These are phyloP conservation scores for Felis chaus DNA, from an alignment of 2,113 vertebrate genomes.

Conservation along the genomic window DNA sequence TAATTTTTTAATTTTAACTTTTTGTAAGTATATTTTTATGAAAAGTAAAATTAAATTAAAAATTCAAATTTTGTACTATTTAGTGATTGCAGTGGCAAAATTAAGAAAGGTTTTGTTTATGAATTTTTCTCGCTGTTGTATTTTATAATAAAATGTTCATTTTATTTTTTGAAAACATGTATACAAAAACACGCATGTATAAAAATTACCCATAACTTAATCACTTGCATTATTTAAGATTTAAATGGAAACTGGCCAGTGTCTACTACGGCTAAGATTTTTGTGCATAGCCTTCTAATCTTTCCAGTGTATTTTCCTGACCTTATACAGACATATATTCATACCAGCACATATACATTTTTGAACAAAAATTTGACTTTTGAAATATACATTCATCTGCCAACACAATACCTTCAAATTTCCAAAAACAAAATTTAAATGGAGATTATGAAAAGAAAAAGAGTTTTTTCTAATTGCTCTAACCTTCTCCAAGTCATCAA, in stretches of 20 bases:
- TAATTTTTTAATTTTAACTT: neutral
- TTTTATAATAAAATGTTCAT: neutral
- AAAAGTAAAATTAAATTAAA: neutral
- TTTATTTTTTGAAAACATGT: neutral
- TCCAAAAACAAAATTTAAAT: neutral
- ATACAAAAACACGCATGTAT: neutral
- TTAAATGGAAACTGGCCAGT: neutral
- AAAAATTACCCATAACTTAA: neutral
- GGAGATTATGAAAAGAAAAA: neutral
- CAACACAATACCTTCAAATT: neutral
- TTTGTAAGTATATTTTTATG: neutral
- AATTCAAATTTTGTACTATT: neutral
- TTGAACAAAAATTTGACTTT: neutral
- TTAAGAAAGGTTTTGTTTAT: neutral
- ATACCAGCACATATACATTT: neutral
- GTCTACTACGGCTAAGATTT: neutral
- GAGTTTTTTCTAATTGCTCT: neutral
- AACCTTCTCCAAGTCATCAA: neutral
- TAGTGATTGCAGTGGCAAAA: neutral
- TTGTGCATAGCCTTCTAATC: neutral
- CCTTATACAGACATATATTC: neutral
- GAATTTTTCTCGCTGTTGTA: neutral
- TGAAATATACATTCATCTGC: neutral
- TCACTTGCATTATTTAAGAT: neutral
- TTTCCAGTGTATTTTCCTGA: neutral